Percentiles rank a stretch among this genome's conserved stretches.
These are phyloP conservation scores for Troilus luridus DNA, from an alignment of 2,888 invertebrate genomes.

Conservation along the genomic window DNA sequence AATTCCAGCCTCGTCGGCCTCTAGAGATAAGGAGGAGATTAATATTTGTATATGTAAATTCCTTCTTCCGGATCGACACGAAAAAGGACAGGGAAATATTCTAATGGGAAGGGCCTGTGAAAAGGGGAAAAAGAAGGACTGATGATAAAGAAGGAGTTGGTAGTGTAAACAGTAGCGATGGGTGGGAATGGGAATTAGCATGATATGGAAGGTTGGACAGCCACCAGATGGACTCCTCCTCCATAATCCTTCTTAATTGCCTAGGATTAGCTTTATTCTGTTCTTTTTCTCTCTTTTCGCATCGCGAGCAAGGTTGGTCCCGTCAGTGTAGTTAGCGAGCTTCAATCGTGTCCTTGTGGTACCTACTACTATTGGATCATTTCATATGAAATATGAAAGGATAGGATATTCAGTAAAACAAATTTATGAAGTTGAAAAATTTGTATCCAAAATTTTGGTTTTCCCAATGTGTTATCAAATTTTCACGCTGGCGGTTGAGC, in stretches of 20 bases:
- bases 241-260: conserved; percentile 48
- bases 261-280: conserved; percentile 1
- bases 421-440: too few species aligned
- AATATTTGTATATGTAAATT: conserved; percentile 45
- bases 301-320: neutral
- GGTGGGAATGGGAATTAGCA: conserved; percentile 1
- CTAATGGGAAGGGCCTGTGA: neutral
- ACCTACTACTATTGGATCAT: neutral
- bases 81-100: conserved; percentile 28
- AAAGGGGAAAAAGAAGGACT: conserved; percentile 2
- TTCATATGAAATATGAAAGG: too few species aligned
- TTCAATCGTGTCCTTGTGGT: neutral
- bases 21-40: conserved; percentile 16
- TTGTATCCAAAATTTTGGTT: too few species aligned
- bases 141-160: conserved; percentile 33
- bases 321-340: neutral
- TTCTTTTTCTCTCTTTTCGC: conserved; percentile 17
- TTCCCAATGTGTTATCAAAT: too few species aligned
- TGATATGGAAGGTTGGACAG: conserved; percentile 1
- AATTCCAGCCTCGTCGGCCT: neutral
- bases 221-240: neutral
- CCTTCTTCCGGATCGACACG: conserved; percentile 15
- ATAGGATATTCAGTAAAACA: too few species aligned
- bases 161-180: conserved; percentile 42
- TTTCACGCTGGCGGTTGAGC: too few species aligned